These are phyloP conservation scores for Cliona cf. orientalis DNA, from an alignment of 37 sponge, comb jelly and placozoan genomes.

Conservation along the genomic window DNA sequence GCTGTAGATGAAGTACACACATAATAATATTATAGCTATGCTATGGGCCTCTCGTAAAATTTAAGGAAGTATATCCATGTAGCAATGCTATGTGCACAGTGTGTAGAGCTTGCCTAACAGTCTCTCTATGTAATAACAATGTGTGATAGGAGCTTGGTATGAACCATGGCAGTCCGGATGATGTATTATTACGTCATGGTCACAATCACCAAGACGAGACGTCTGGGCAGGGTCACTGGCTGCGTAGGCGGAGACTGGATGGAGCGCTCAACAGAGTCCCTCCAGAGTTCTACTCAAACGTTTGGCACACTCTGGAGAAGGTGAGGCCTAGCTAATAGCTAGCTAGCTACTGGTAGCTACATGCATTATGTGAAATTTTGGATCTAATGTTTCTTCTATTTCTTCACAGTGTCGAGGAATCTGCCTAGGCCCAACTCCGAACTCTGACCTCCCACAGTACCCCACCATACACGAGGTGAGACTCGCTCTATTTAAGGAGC, in stretches of 20 bases:
- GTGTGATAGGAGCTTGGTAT: too few species aligned
- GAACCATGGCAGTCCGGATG: not conserved
- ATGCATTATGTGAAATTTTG: not conserved
- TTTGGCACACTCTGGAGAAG: constrained; percentile 85
- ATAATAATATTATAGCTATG: too few species aligned
- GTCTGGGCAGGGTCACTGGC: constrained; percentile 70
- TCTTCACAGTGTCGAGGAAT: constrained; percentile 68
- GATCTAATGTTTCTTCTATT: not conserved
- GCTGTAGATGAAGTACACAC: too few species aligned
- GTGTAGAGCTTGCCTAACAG: too few species aligned
- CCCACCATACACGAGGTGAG: constrained; percentile 91
- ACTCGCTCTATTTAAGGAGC: not conserved
- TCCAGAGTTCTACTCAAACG: constrained; percentile 75
- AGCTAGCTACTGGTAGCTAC: not conserved
- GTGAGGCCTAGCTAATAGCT: constrained; percentile 16
- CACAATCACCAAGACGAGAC: not conserved
- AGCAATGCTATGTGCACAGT: too few species aligned
- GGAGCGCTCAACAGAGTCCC: constrained; percentile 95
- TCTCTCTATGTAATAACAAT: too few species aligned
- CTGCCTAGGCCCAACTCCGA: constrained; percentile 16
- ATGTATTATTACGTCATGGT: not conserved
- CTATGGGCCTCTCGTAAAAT: too few species aligned
- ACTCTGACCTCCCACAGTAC: constrained; percentile 56
- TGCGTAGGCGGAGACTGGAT: constrained; percentile 81
- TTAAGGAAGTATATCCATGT: too few species aligned